These are phyloP conservation scores for Ichneumon xanthorius DNA, from an alignment of 2,888 invertebrate species.

Conservation along the genomic window DNA sequence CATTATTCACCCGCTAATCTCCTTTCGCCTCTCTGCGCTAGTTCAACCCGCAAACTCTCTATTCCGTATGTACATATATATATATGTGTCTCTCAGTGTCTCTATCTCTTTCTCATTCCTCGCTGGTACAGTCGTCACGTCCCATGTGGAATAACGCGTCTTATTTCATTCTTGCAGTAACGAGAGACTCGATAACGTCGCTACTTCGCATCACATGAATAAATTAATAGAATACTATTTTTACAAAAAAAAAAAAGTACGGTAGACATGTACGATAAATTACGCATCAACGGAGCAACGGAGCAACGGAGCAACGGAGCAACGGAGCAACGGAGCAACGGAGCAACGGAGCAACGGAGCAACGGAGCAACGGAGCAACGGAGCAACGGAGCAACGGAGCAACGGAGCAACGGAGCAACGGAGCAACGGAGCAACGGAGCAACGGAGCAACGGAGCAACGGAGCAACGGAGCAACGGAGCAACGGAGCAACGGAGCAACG, in stretches of 20 bases:
- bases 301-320: too few species aligned
- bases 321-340: too few species aligned
- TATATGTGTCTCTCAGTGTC: neutral
- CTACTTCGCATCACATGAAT: neutral
- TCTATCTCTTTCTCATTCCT: neutral
- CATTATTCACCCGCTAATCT: constrained; percentile 83
- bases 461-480: too few species aligned
- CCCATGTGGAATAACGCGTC: constrained; percentile 21
- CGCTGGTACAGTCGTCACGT: neutral
- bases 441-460: too few species aligned
- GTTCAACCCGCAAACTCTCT: constrained; percentile 12
- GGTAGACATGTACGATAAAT: too few species aligned
- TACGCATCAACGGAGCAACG: too few species aligned
- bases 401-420: too few species aligned
- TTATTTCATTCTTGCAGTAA: constrained; percentile 19
- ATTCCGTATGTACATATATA: neutral
- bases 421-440: too few species aligned
- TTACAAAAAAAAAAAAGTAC: neutral
- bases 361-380: too few species aligned
- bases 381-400: too few species aligned
- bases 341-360: too few species aligned
- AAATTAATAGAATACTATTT: neutral
- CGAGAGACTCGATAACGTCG: constrained; percentile 12
- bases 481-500: too few species aligned
- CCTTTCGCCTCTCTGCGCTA: constrained; percentile 77